Evolutionary conservation across 64 coral and sea anemone genomes (phyloP).

Genomic region (Catalaphyllia jardinei): DNA sequence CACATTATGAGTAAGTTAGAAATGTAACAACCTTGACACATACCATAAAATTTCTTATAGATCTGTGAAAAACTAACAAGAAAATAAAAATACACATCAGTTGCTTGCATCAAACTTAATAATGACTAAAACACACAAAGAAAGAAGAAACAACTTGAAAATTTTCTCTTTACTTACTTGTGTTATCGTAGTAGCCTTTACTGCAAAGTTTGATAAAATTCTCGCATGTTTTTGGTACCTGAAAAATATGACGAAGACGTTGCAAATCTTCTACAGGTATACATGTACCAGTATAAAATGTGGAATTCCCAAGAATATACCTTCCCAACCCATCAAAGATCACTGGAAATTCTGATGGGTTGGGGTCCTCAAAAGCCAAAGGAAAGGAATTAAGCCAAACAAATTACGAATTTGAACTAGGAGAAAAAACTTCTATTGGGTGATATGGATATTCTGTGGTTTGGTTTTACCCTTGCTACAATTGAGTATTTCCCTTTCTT

Average conservation of each 20-base stretch:
- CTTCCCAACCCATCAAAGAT: too few species aligned
- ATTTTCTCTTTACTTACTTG: constrained; percentile 51
- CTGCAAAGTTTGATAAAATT: constrained; percentile 92
- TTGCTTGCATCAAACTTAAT: not conserved
- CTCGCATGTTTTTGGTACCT: constrained; percentile 99
- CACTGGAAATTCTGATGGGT: too few species aligned
- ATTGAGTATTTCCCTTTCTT: too few species aligned
- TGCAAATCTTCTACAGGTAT: not conserved
- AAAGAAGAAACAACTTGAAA: not conserved
- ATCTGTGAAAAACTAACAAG: constrained; percentile 94
- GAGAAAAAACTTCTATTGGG: too few species aligned
- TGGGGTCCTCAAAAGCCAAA: too few species aligned
- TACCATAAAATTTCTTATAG: constrained; percentile 98
- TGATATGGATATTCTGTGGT: too few species aligned
- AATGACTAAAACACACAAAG: not conserved
- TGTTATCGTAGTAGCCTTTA: constrained; percentile 90
- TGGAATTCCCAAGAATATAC: too few species aligned
- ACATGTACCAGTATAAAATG: too few species aligned
- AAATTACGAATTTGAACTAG: too few species aligned
- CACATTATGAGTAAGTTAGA: too few species aligned
- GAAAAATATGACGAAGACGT: not conserved
- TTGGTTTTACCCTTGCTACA: too few species aligned
- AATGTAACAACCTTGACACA: not conserved
- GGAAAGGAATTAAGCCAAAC: too few species aligned
- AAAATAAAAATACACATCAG: constrained; percentile 12